These are phyloP conservation scores for Pipistrellus nathusii DNA, from an alignment of 2,797 vertebrate species.

Conservation along the genomic window DNA sequence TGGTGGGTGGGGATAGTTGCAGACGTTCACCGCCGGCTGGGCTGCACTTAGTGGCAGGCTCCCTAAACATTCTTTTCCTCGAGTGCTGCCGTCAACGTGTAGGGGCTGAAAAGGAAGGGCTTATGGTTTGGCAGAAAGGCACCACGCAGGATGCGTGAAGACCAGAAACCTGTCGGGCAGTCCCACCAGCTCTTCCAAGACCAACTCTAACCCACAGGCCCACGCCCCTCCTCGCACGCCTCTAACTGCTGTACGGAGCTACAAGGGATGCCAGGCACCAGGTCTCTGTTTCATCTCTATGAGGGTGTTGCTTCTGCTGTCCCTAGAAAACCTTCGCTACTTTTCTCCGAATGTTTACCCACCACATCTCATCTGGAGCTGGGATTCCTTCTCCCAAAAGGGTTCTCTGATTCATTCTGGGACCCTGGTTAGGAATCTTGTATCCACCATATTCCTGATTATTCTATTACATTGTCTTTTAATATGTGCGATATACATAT, in stretches of 20 bases:
- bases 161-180: background rate
- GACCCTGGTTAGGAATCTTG: background rate
- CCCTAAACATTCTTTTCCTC: background rate
- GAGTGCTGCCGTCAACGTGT: background rate
- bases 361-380: background rate
- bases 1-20: background rate
- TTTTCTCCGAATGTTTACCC: background rate
- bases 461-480: constrained; percentile 17
- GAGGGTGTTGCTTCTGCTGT: constrained; percentile 18
- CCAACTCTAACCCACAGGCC: background rate
- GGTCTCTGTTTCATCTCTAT: background rate
- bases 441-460: background rate
- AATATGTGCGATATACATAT: background rate
- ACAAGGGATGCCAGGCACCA: background rate
- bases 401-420: background rate
- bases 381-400: background rate
- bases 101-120: background rate
- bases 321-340: constrained; percentile 37
- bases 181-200: background rate
- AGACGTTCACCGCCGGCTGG: background rate
- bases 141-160: background rate
- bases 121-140: background rate
- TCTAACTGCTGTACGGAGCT: background rate
- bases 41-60: background rate
- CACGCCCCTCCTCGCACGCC: background rate